Evolutionary conservation across 2,113 vertebrate species (phyloP), one percentile per base, ranked within the genome.

Genomic region (Gasterosteus nipponicus): DNA sequence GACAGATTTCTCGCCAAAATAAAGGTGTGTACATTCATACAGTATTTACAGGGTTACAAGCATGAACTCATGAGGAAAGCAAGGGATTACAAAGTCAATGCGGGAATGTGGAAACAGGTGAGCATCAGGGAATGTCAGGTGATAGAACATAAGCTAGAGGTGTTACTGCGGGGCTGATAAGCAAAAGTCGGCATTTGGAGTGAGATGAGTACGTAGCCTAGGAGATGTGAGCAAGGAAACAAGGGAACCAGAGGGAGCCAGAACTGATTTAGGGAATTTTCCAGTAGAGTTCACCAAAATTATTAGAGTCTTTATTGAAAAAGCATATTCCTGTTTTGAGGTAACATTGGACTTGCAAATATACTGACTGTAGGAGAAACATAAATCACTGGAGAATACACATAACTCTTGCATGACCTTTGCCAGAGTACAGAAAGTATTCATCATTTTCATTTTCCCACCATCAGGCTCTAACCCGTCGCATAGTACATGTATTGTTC

Each of bases 281-380:
- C 33, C 5, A 33, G 10, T 54, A 56, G 10, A 62, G 42, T 22
- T n/a, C 4, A 44, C 46, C 0, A 0, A 59, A 81, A 64, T 31
- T 7, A 49, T 22, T 33, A 62, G 18, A 59, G 63, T 64, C 51
- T 64, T 35, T 7, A 29, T 49, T 31, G 54, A 54, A 76, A 35
- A 49, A 73, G 19, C 11, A n/a, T 15, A 12, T 64, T 65, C n/a
- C 58, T 42, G 47, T 70, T 58, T 62, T 35, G 53, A 7, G 5
- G 19, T 35, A 53, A 58, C 26, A 64, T 69, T 53, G 41, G 15
- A 49, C 64, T 35, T 68, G 63, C 60, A 76, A 53, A 80, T 76
- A 16, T 51, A 33, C 66, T 71, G 62, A 75, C 39, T 41, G 15
- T 49, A 29, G 7, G 8, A 10, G 41, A 72, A 78, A 67, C 7